A percentile compares a stretch with the other conserved stretches of the same genome.
Evolutionary conservation across 2,888 invertebrate genomes (phyloP).

Genomic region (Meiosimyza decipiens): DNA sequence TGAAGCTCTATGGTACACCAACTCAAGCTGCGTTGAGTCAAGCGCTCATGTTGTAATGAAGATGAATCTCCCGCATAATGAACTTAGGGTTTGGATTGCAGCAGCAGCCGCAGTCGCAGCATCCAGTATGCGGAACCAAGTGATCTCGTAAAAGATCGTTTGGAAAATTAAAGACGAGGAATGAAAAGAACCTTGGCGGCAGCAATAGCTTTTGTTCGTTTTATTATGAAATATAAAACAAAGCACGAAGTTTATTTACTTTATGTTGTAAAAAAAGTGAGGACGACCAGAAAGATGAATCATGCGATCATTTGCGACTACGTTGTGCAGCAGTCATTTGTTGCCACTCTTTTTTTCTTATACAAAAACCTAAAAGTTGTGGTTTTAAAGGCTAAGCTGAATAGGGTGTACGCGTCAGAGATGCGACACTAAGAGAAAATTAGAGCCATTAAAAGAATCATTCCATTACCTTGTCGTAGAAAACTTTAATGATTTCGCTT

Average conservation of each 20-base stretch:
- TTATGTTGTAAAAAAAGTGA: neutral
- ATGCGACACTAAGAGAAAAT: neutral
- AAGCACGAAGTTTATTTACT: slow-evolving; percentile 23
- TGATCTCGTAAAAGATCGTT: slow-evolving; percentile 15
- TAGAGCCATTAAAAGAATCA: neutral
- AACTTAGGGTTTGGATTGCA: slow-evolving; percentile 8
- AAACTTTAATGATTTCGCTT: neutral
- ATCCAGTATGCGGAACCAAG: neutral
- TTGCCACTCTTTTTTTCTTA: neutral
- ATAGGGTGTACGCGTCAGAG: slow-evolving; percentile 3
- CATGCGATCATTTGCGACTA: slow-evolving; percentile 9
- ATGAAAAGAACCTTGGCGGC: slow-evolving; percentile 16
- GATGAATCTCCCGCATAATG: slow-evolving; percentile 34
- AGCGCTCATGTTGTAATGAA: slow-evolving; percentile 21
- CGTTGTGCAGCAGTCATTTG: neutral
- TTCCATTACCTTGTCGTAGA: neutral
- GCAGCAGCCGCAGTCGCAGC: neutral
- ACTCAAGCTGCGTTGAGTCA: neutral
- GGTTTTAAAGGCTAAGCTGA: slow-evolving; percentile 1
- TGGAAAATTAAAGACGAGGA: slow-evolving; percentile 11
- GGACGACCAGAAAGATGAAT: slow-evolving; percentile 22
- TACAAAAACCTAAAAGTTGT: neutral
- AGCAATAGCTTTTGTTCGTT: neutral
- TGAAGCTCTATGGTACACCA: neutral
- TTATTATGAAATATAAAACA: neutral